Evolutionary conservation across 2,888 invertebrate genomes (phyloP).

Genomic region (Vanessa cardui): DNA sequence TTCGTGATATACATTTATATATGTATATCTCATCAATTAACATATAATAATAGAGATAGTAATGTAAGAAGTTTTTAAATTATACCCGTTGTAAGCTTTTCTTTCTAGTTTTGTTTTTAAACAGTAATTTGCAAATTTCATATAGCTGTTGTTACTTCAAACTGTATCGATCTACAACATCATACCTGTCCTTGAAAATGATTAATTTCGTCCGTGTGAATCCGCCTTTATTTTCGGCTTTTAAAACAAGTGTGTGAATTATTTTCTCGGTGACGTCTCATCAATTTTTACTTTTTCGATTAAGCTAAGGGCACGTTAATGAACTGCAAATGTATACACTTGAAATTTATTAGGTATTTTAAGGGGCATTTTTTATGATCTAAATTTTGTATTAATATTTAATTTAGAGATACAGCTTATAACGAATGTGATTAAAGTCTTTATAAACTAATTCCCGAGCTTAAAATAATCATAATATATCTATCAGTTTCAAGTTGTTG

Average conservation of each 20-base stretch:
- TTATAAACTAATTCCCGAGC: no score
- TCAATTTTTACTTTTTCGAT: constrained; percentile 64
- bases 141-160: no score
- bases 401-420: not conserved
- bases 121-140: no score
- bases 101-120: no score
- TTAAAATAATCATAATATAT: no score
- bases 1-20: no score
- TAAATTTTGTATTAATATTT: constrained; percentile 31
- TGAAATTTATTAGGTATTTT: constrained; percentile 50
- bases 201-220: constrained; percentile 25
- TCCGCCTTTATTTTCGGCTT: constrained; percentile 30
- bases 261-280: constrained; percentile 60
- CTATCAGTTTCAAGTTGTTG: not conserved
- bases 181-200: not conserved
- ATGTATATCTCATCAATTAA: no score
- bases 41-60: no score
- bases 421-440: not conserved
- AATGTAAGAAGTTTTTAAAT: no score
- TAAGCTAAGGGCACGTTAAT: constrained; percentile 59
- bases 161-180: no score
- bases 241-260: constrained; percentile 50
- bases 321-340: constrained; percentile 44
- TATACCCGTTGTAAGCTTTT: no score
- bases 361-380: constrained; percentile 15